Conservation (phyloP, 2,888 invertebrate species). For the Frankliniella intonsa region DNA sequence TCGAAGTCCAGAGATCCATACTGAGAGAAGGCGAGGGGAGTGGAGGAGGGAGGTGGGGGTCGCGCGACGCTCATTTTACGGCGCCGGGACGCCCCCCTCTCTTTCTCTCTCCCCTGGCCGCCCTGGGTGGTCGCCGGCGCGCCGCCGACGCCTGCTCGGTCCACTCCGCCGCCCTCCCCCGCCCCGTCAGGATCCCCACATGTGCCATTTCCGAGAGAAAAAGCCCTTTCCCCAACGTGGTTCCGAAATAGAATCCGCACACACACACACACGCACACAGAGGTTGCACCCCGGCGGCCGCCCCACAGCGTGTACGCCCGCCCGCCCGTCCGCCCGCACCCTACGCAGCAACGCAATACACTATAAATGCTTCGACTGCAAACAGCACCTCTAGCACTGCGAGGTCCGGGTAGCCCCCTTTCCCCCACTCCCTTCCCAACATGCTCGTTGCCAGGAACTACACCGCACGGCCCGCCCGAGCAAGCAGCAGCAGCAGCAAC, state of each 20-base stretch:
- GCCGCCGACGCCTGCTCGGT: no score
- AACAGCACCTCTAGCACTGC: background rate
- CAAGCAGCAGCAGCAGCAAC: no score
- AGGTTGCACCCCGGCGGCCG: background rate
- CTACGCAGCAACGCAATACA: background rate
- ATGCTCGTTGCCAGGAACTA: background rate
- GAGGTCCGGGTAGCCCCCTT: background rate
- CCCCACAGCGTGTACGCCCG: background rate
- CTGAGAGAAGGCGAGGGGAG: background rate
- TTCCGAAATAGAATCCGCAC: conserved; percentile 18
- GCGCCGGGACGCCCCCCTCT: background rate
- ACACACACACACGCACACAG: conserved; percentile 10
- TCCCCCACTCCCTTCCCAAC: background rate
- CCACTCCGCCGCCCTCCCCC: background rate
- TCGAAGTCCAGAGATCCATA: background rate
- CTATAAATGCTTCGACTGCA: conserved; percentile 20
- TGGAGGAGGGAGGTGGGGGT: background rate
- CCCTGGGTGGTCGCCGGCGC: background rate
- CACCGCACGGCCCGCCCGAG: no score
- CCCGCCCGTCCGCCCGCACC: background rate
- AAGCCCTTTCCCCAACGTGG: conserved; percentile 15
- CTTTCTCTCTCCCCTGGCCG: background rate
- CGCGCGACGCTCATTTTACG: conserved; percentile 8
- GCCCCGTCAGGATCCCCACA: conserved; percentile 1
- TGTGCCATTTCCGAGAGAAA: conserved; percentile 26